These are phyloP conservation scores for Cataglyphis cursor DNA, from an alignment of 2,888 invertebrate genomes.

Conservation along the genomic window DNA sequence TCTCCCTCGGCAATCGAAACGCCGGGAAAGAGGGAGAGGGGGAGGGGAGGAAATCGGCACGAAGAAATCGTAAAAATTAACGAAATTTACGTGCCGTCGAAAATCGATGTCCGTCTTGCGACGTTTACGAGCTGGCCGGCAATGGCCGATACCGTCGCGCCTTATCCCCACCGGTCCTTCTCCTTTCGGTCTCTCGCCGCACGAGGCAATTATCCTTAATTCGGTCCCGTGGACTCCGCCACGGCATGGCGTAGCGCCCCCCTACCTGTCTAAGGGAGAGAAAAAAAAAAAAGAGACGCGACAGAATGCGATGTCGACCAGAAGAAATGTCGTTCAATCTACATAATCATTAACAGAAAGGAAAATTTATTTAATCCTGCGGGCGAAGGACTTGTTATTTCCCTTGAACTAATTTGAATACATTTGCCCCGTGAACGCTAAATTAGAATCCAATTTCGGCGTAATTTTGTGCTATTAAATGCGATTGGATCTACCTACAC, in stretches of 20 bases:
- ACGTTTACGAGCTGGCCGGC: conserved; percentile 56
- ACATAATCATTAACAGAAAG: conserved; percentile 86
- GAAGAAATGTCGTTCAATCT: conserved; percentile 85
- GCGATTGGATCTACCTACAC: conserved; percentile 78
- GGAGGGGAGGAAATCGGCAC: background rate
- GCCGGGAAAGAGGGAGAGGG: background rate
- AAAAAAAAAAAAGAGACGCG: conserved; percentile 54
- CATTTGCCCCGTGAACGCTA: conserved; percentile 82
- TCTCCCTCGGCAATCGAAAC: background rate
- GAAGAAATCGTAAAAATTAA: conserved; percentile 51
- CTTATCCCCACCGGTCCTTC: conserved; percentile 54
- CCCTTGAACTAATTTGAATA: conserved; percentile 85
- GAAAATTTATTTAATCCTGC: conserved; percentile 85
- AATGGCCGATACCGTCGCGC: conserved; percentile 67
- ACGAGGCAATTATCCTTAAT: conserved; percentile 82
- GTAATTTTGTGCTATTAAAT: conserved; percentile 86
- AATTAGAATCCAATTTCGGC: conserved; percentile 86
- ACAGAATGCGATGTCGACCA: conserved; percentile 60
- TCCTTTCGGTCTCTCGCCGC: conserved; percentile 63
- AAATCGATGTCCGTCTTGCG: conserved; percentile 70
- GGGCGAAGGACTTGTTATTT: conserved; percentile 81
- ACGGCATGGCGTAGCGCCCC: conserved; percentile 31
- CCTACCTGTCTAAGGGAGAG: background rate
- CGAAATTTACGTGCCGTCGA: conserved; percentile 47
- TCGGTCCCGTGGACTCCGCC: conserved; percentile 71